These are phyloP conservation scores for Pristionchus exspectatus DNA, from an alignment of 2,888 invertebrate genomes.

Conservation along the genomic window DNA sequence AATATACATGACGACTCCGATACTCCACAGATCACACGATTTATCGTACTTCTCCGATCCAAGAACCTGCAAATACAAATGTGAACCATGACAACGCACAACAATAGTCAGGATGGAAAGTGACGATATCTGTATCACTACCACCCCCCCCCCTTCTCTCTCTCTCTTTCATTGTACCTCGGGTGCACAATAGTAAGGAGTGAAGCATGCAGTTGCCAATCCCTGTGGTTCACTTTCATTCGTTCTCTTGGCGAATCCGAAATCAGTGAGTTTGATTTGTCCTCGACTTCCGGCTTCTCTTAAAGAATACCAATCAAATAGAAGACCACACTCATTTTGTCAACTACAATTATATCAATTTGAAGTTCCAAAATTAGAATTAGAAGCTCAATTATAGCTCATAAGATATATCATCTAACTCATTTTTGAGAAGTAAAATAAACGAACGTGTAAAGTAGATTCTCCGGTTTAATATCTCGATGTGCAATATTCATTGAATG, in stretches of 20 bases:
- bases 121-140: neutral
- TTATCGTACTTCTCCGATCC: constrained; percentile 98
- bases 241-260: constrained; percentile 98
- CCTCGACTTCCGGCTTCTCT: constrained; percentile 84
- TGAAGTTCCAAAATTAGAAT: neutral
- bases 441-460: constrained; percentile 88
- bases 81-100: neutral
- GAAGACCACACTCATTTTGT: too few relatives aligned
- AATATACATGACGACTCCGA: constrained; percentile 99
- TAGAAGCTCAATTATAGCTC: neutral
- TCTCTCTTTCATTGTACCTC: constrained; percentile 65
- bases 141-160: neutral
- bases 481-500: constrained; percentile 97
- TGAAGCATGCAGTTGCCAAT: constrained; percentile 97
- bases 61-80: constrained; percentile 85
- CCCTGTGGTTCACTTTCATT: constrained; percentile 86
- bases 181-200: constrained; percentile 95
- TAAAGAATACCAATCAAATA: constrained; percentile 28
- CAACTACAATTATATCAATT: neutral
- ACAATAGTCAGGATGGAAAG: neutral
- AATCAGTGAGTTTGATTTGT: constrained; percentile 95
- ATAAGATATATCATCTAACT: neutral
- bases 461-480: constrained; percentile 95
- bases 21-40: constrained; percentile 98
- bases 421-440: neutral